These are phyloP conservation scores for Temnothorax nylanderi DNA, from an alignment of 1,140 invertebrate species.

Conservation along the genomic window DNA sequence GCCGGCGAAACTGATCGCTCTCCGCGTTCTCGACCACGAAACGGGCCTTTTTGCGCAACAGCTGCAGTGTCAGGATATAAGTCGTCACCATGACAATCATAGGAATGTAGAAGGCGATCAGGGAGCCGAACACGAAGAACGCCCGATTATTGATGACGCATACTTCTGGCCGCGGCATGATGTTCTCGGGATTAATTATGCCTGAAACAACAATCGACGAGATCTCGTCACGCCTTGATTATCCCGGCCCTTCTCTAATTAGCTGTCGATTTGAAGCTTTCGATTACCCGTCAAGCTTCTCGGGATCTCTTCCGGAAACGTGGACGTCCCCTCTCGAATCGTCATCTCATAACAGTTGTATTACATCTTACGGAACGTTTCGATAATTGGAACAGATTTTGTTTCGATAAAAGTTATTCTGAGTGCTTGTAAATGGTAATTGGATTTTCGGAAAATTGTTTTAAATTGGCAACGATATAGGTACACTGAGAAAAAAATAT, in stretches of 20 bases:
- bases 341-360: not conserved
- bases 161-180: slow-evolving; percentile 90
- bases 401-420: not conserved
- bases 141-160: slow-evolving; percentile 95
- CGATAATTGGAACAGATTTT: not conserved
- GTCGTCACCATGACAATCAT: slow-evolving; percentile 97
- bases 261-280: slow-evolving; percentile 16
- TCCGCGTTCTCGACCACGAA: slow-evolving; percentile 89
- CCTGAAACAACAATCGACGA: slow-evolving; percentile 83
- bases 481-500: no score
- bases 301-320: not conserved
- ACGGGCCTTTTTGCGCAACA: slow-evolving; percentile 91
- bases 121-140: slow-evolving; percentile 95
- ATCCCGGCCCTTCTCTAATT: slow-evolving; percentile 7
- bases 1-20: slow-evolving; percentile 86
- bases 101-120: slow-evolving; percentile 97
- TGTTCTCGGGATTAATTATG: slow-evolving; percentile 90
- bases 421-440: not conserved
- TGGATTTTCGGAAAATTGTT: not conserved
- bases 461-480: not conserved
- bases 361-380: not conserved
- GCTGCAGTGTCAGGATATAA: slow-evolving; percentile 94
- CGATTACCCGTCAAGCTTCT: not conserved
- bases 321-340: not conserved
- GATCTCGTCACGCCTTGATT: slow-evolving; percentile 20